These are phyloP conservation scores for Paralvinella palmiformis DNA, from an alignment of 1,140 invertebrate genomes.

Conservation along the genomic window DNA sequence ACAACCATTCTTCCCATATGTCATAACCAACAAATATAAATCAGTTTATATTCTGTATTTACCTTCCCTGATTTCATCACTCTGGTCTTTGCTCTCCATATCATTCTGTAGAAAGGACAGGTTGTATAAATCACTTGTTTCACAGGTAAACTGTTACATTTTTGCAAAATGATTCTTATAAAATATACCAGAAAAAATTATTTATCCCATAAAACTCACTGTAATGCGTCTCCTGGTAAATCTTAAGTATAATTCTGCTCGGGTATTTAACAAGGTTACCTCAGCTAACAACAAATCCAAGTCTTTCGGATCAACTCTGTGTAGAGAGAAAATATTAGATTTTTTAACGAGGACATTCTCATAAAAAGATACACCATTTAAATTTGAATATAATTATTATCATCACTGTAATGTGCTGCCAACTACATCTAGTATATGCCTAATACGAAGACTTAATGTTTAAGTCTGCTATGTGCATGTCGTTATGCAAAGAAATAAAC, in stretches of 20 bases:
- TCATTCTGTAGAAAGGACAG: constrained; percentile 57
- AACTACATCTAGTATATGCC: too few species aligned
- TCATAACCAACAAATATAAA: too few species aligned
- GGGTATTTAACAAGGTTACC: constrained; percentile 82
- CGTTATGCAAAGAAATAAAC: too few species aligned
- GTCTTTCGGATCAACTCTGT: constrained; percentile 69
- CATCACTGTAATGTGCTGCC: too few species aligned
- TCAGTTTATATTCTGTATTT: constrained; percentile 24
- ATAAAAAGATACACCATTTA: too few species aligned
- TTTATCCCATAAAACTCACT: constrained; percentile 53
- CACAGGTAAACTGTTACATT: too few species aligned
- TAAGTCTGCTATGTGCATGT: too few species aligned
- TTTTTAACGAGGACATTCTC: too few species aligned
- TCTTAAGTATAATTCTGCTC: constrained; percentile 82
- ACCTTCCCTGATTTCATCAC: constrained; percentile 29
- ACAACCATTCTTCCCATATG: too few species aligned
- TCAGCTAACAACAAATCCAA: constrained; percentile 84
- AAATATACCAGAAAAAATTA: neutral
- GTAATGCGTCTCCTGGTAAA: constrained; percentile 76
- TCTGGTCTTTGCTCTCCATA: constrained; percentile 57
- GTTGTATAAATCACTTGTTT: too few species aligned
- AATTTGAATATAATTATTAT: neutral
- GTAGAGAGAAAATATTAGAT: constrained; percentile 15
- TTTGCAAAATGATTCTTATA: neutral
- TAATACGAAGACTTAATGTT: too few species aligned